Evolutionary conservation across 1,140 invertebrate species (phyloP).

Genomic region (Microplitis demolitor): DNA sequence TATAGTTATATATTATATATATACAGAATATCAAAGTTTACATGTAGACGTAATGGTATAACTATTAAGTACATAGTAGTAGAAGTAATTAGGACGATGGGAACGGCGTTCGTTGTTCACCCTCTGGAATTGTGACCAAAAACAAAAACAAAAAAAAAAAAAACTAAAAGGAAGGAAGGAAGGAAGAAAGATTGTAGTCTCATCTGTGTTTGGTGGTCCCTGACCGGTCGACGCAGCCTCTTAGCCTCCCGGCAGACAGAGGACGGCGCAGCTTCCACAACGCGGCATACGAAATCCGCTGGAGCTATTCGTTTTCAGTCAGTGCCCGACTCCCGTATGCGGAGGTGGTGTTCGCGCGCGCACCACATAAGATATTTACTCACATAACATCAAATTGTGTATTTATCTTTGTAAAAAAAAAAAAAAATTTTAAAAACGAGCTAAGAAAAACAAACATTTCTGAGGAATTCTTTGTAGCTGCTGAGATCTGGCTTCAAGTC

Average conservation of each 20-base stretch:
- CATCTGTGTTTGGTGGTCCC: slow-evolving; percentile 39
- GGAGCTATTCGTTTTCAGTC: slow-evolving; percentile 52
- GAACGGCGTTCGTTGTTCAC: not conserved
- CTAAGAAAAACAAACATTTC: not conserved
- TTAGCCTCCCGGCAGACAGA: slow-evolving; percentile 9
- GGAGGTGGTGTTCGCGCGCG: slow-evolving; percentile 49
- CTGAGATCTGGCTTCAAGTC: slow-evolving; percentile 32
- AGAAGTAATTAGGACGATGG: not conserved
- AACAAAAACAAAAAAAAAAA: not conserved
- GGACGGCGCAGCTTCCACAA: slow-evolving; percentile 23
- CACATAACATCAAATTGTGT: not conserved
- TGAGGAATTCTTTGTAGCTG: slow-evolving; percentile 22
- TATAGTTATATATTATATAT: too few species aligned
- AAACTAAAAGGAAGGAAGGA: slow-evolving; percentile 1
- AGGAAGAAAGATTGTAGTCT: not conserved
- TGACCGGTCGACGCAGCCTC: slow-evolving; percentile 45
- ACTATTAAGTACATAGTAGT: too few species aligned
- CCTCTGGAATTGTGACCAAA: not conserved
- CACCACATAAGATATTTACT: not conserved
- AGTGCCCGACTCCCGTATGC: slow-evolving; percentile 56
- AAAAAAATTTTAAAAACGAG: not conserved
- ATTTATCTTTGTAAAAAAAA: slow-evolving; percentile 20
- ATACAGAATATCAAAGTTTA: too few species aligned
- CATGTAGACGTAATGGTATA: too few species aligned
- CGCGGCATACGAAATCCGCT: slow-evolving; percentile 33